Conservation (phyloP, 2,113 vertebrate species). For the Pithys albifrons region DNA sequence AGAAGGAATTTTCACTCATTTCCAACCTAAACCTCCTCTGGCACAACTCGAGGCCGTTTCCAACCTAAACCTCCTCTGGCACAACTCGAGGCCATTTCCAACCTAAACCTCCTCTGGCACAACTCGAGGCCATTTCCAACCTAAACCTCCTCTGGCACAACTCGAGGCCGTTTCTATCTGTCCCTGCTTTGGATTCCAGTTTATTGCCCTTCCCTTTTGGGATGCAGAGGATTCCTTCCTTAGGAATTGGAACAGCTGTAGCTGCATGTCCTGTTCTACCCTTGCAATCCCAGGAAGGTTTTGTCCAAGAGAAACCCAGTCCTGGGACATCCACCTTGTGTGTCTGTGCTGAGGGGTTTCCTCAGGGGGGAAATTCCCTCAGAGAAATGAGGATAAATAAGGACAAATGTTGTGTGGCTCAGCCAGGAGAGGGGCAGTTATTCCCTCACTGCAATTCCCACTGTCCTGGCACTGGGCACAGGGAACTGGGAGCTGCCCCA, state of each 20-base stretch:
- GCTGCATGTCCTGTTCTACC: background rate
- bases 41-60: background rate
- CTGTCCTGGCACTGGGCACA: background rate
- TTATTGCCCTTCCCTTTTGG: background rate
- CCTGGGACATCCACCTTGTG: background rate
- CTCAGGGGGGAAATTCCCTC: background rate
- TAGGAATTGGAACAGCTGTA: background rate
- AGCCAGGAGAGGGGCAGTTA: background rate
- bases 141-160: background rate
- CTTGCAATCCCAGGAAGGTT: background rate
- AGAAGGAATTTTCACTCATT: background rate
- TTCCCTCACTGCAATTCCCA: accelerated
- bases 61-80: background rate
- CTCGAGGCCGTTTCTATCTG: background rate
- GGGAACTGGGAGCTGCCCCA: background rate
- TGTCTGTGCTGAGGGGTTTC: accelerated
- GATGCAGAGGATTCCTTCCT: background rate
- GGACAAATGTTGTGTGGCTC: background rate
- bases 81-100: background rate
- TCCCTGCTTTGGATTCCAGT: background rate
- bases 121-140: background rate
- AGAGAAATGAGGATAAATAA: background rate
- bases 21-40: background rate
- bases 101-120: background rate
- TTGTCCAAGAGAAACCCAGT: background rate